Conservation (phyloP, 2,888 invertebrate genomes). For the Macrosiphum euphorbiae region DNA sequence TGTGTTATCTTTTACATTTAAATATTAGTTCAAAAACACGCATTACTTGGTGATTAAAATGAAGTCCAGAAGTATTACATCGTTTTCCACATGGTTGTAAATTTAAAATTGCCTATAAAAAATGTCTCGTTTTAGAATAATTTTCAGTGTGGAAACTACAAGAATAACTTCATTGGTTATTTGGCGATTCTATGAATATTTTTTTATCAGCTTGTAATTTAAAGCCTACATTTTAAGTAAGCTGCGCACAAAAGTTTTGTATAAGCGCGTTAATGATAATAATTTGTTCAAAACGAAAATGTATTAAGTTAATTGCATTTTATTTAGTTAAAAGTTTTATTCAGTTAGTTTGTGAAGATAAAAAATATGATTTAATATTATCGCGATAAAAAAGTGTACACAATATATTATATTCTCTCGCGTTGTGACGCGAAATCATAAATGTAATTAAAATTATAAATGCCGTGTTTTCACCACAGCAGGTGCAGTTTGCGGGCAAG, state of each 20-base stretch:
- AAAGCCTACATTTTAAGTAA: not conserved
- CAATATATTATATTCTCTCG: not conserved
- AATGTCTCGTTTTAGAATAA: not conserved
- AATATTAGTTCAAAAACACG: not conserved
- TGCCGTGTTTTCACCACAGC: not conserved
- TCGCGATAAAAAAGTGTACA: conserved; percentile 20
- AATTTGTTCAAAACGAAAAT: conserved; percentile 50
- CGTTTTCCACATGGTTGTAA: not conserved
- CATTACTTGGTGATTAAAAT: not conserved
- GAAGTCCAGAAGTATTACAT: not conserved
- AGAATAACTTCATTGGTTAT: not conserved
- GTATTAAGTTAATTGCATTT: conserved; percentile 47
- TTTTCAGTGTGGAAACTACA: not conserved
- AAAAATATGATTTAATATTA: conserved; percentile 39
- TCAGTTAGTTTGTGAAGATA: conserved; percentile 16
- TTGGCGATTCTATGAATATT: not conserved
- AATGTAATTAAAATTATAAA: not conserved
- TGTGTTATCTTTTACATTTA: not conserved
- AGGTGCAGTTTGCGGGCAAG: not conserved
- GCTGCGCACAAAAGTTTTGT: conserved; percentile 38
- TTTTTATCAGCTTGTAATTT: not conserved
- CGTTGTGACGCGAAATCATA: not conserved
- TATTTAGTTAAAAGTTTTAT: conserved; percentile 57
- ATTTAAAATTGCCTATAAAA: not conserved
- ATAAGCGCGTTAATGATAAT: conserved; percentile 51